Conservation (phyloP, 2,113 vertebrate genomes). For the Vireo altiloquus region DNA sequence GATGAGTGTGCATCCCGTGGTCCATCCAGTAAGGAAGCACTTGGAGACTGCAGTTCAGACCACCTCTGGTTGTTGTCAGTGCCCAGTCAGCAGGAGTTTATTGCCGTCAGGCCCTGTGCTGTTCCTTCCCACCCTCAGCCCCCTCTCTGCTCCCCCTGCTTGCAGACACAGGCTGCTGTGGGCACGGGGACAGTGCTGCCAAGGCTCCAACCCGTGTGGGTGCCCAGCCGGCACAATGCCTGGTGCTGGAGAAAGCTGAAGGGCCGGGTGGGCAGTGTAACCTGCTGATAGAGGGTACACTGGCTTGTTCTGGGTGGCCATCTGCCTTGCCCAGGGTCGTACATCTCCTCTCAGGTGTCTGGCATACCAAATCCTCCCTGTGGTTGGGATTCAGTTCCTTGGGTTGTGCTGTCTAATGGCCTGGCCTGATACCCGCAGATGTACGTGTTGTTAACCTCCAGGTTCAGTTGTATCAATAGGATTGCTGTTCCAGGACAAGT, state of each 20-base stretch:
- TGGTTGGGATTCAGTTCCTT: not conserved
- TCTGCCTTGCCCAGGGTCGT: not conserved
- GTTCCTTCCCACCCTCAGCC: not conserved
- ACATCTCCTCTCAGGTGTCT: rapidly evolving
- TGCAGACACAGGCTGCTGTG: not conserved
- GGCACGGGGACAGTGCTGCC: rapidly evolving
- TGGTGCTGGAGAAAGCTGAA: not conserved
- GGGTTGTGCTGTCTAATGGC: not conserved
- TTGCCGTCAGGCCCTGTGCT: rapidly evolving
- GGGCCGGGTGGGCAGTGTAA: too few relatives aligned
- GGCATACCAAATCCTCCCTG: not conserved
- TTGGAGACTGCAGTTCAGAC: rapidly evolving
- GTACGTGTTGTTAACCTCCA: not conserved
- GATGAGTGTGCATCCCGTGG: not conserved
- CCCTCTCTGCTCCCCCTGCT: not conserved
- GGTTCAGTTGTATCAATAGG: not conserved
- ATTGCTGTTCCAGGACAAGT: not conserved
- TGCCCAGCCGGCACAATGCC: rapidly evolving
- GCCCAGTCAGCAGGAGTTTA: rapidly evolving
- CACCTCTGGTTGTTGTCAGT: not conserved
- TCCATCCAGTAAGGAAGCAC: not conserved
- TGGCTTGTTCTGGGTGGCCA: not conserved
- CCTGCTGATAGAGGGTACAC: not conserved
- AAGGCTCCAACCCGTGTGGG: rapidly evolving
- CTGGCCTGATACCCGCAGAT: rapidly evolving